Conservation (phyloP, 2,797 vertebrate genomes). For the Centroberyx gerrardi region DNA sequence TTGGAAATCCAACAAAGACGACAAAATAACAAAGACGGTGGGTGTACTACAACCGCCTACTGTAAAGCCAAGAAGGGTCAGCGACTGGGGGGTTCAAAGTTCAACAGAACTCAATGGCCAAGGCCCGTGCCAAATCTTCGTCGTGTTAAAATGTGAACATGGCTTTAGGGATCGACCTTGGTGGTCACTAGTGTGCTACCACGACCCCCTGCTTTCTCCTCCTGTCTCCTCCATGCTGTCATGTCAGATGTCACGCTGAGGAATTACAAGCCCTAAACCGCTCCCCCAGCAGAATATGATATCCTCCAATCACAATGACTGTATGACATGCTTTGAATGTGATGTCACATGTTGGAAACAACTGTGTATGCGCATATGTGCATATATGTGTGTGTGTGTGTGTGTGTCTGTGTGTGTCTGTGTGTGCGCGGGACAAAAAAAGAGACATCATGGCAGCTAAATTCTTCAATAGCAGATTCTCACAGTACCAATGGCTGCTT, state of each 20-base stretch:
- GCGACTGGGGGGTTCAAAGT: constrained; percentile 1
- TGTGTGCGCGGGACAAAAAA: background rate
- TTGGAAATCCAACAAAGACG: background rate
- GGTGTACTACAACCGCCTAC: background rate
- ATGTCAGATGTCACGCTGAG: constrained; percentile 59
- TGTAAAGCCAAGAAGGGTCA: constrained; percentile 26
- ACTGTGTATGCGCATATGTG: constrained; percentile 14
- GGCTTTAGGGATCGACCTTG: constrained; percentile 11
- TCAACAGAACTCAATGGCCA: background rate
- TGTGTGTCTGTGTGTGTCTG: constrained; percentile 3
- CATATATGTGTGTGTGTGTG: background rate
- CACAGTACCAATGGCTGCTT: constrained; percentile 5
- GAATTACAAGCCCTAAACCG: constrained; percentile 37
- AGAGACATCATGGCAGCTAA: background rate
- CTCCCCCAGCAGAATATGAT: constrained; percentile 49
- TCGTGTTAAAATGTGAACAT: constrained; percentile 5
- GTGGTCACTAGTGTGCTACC: background rate
- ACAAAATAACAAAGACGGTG: no score
- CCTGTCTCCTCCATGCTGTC: constrained; percentile 31
- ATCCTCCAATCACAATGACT: constrained; percentile 55
- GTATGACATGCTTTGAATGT: constrained; percentile 55
- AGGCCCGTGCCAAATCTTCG: no score
- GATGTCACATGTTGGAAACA: constrained; percentile 61
- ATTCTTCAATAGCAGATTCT: constrained; percentile 18
- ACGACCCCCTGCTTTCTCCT: background rate